Evolutionary conservation across 2,113 vertebrate genomes (phyloP).

Genomic region (Phocoena sinus): DNA sequence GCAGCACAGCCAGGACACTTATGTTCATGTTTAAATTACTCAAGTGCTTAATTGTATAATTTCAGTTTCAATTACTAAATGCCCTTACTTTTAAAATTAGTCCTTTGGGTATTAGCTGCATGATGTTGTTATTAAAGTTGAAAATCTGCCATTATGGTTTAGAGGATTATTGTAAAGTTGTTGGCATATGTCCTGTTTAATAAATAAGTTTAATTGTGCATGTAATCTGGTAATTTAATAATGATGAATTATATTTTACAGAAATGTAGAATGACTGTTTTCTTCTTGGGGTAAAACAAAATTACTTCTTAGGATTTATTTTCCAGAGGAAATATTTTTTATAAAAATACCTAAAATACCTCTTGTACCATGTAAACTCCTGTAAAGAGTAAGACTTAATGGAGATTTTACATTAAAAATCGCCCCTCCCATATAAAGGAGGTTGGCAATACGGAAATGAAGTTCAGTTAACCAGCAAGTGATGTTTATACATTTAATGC

Average conservation of each 20-base stretch:
- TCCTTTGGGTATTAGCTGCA: conserved; percentile 74
- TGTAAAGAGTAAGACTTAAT: conserved; percentile 15
- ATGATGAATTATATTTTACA: conserved; percentile 75
- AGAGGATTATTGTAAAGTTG: conserved; percentile 78
- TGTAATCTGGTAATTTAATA: conserved; percentile 82
- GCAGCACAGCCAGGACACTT: conserved; percentile 77
- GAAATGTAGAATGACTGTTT: conserved; percentile 64
- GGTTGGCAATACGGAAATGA: not conserved
- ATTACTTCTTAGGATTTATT: conserved; percentile 54
- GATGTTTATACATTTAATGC: conserved; percentile 6
- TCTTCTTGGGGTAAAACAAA: conserved; percentile 55
- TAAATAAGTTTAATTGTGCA: conserved; percentile 84
- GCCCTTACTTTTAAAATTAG: conserved; percentile 77
- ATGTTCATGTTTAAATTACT: conserved; percentile 82
- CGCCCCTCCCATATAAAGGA: not conserved
- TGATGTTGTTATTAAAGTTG: conserved; percentile 78
- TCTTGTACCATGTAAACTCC: not conserved
- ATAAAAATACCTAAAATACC: conserved; percentile 36
- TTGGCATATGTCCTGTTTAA: conserved; percentile 81
- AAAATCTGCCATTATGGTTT: conserved; percentile 78
- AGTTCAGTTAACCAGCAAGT: conserved; percentile 22
- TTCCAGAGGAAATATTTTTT: conserved; percentile 52
- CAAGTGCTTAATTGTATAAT: conserved; percentile 82
- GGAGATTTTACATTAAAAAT: conserved; percentile 3
- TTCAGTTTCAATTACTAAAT: conserved; percentile 81